Percentiles rank a stretch among this genome's conserved stretches.
Evolutionary conservation across 2,797 vertebrate species (phyloP).

Genomic region (Geotrypetes seraphini): DNA sequence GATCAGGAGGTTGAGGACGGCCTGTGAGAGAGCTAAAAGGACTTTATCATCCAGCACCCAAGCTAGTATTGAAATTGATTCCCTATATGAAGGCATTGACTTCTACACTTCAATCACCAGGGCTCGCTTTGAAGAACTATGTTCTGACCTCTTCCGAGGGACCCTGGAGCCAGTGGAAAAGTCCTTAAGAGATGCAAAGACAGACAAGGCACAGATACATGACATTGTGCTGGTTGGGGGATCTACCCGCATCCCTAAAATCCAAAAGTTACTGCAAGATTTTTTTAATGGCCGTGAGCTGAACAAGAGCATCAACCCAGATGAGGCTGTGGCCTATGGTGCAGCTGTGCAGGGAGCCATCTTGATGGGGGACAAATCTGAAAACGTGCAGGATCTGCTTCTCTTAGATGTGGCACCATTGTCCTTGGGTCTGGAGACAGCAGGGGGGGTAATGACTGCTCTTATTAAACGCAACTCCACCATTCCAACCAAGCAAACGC

Average conservation of each 20-base stretch:
- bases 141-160: constrained; percentile 17
- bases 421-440: constrained; percentile 61
- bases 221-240: constrained; percentile 14
- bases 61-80: not conserved
- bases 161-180: constrained; percentile 10
- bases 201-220: constrained; percentile 19
- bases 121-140: constrained; percentile 20
- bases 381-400: constrained; percentile 60
- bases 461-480: constrained; percentile 63
- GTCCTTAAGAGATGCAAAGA: constrained; percentile 4
- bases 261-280: constrained; percentile 17
- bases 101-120: constrained; percentile 6
- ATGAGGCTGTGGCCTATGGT: constrained; percentile 19
- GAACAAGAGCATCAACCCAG: constrained; percentile 16
- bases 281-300: constrained; percentile 16
- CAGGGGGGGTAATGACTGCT: constrained; percentile 54
- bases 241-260: constrained; percentile 17
- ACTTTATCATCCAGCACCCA: constrained; percentile 7
- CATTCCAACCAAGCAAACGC: constrained; percentile 59
- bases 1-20: not conserved
- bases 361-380: constrained; percentile 13
- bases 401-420: constrained; percentile 59
- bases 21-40: constrained; percentile 5
- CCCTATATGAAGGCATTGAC: constrained; percentile 17
- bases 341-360: constrained; percentile 8